Evolutionary conservation across 2,113 vertebrate genomes (phyloP), one percentile per base, ranked within the genome.

Genomic region (Rhineura floridana): DNA sequence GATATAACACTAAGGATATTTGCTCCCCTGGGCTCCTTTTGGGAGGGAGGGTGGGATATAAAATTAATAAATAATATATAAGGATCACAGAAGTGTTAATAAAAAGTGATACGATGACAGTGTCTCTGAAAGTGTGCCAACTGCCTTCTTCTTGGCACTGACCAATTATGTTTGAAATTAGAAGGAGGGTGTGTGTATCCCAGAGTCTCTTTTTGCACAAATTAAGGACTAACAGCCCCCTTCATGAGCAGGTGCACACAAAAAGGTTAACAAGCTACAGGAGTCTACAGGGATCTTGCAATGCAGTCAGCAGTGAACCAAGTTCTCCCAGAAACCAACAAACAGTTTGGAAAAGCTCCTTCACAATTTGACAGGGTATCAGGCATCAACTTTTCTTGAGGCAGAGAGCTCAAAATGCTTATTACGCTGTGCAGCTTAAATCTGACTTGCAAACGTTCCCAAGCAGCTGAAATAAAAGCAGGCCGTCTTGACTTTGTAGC

Each of bases 381-480:
- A 81, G 46, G 2, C 48, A 78, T 81, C 77, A 70, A 30, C 50
- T 50, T 42, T 70, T 63, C 85, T 59, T 4, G 1, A 59, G 76
- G 48, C 11, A 25, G 46, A 33, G n/a, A 30, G 62, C 63, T 44
- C 46, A 87, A 77, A 75, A 55, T 23, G 8, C 17, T 79, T 86
- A 59, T 28, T 59, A 87, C 30, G 25, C 25, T 6, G n/a, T 46
- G 28, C 28, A 52, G 77, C 85, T 80, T 36, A 69, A 70, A 80
- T 87, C 63, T 87, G 77, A 70, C 76, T 87, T 86, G 62, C 76
- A 86, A 86, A 79, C 76, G 67, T 39, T 39, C 62, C 46, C 46
- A 55, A 70, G 77, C 15, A 69, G 77, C n/a, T 55, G 48, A n/a
- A 67, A 80, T 50, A 67, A 69, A 69, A 70, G 12, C 65, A 70